phyloP scores from a whole-genome alignment of 1,140 invertebrate species.

The Aphaenogaster floridana region DNA sequence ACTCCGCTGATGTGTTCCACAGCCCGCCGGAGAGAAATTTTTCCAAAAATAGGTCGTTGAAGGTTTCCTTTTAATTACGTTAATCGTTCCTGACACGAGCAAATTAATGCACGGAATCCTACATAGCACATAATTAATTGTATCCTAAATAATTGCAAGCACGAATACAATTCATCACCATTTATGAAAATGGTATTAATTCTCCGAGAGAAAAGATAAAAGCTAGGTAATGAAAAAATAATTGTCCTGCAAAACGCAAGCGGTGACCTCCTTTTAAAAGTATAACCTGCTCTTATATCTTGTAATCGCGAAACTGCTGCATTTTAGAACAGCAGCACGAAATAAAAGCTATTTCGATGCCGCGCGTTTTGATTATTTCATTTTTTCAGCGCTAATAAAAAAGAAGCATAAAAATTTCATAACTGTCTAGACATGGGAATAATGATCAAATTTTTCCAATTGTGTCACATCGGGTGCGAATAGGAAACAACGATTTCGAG shows the following conservation, averaged over 20 bases:
- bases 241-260: conserved; percentile 8
- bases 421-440: background rate
- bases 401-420: background rate
- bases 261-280: conserved; percentile 60
- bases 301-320: background rate
- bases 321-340: background rate
- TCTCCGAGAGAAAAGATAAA: background rate
- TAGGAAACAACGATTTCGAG: background rate
- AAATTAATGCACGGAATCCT: conserved; percentile 38
- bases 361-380: background rate
- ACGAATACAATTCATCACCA: conserved; percentile 37
- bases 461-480: background rate
- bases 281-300: conserved; percentile 11
- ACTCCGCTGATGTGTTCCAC: conserved; percentile 36
- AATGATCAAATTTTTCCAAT: background rate
- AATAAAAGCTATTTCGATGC: conserved; percentile 16
- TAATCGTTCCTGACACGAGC: conserved; percentile 56
- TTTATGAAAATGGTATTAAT: conserved; percentile 32
- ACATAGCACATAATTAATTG: conserved; percentile 31
- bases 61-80: conserved; percentile 36
- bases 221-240: conserved; percentile 20
- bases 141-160: conserved; percentile 1
- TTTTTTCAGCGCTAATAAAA: background rate
- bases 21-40: conserved; percentile 36
- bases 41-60: conserved; percentile 47